Evolutionary conservation across 2,797 vertebrate genomes (phyloP).

Genomic region (Pempheris klunzingeri): DNA sequence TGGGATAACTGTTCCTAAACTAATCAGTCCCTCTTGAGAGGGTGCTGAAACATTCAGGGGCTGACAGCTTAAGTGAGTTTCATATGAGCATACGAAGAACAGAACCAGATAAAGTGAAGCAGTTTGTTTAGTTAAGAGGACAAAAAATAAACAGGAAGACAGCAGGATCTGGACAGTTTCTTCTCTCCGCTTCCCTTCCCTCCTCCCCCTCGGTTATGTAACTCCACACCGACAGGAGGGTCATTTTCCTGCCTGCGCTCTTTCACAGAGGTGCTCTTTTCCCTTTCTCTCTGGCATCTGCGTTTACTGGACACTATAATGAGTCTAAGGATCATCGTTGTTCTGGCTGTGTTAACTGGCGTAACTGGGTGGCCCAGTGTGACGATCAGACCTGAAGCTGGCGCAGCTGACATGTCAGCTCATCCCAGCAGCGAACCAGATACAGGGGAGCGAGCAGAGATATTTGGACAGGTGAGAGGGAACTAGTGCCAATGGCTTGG

Average conservation of each 20-base stretch:
- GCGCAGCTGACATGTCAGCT: not conserved
- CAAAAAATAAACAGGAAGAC: conserved; percentile 52
- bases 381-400: conserved; percentile 17
- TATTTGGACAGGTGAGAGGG: conserved; percentile 68
- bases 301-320: conserved; percentile 41
- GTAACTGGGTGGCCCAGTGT: conserved; percentile 36
- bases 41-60: conserved; percentile 16
- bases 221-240: conserved; percentile 43
- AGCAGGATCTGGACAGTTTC: conserved; percentile 69
- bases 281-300: conserved; percentile 17
- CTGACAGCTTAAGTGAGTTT: conserved; percentile 26
- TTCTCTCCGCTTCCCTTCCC: conserved; percentile 38
- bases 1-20: conserved; percentile 19
- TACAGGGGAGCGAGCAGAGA: not conserved
- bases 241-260: conserved; percentile 54
- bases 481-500: not conserved
- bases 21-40: conserved; percentile 12
- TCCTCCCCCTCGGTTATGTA: conserved; percentile 59
- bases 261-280: conserved; percentile 10
- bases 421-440: conserved; percentile 45
- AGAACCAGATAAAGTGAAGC: conserved; percentile 49
- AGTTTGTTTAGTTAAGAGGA: conserved; percentile 64
- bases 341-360: conserved; percentile 52
- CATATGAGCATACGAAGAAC: conserved; percentile 20
- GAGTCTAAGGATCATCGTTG: conserved; percentile 48